Base-by-base conservation (phyloP, 2,888 invertebrate genomes). In the Acronicta psi region DNA sequence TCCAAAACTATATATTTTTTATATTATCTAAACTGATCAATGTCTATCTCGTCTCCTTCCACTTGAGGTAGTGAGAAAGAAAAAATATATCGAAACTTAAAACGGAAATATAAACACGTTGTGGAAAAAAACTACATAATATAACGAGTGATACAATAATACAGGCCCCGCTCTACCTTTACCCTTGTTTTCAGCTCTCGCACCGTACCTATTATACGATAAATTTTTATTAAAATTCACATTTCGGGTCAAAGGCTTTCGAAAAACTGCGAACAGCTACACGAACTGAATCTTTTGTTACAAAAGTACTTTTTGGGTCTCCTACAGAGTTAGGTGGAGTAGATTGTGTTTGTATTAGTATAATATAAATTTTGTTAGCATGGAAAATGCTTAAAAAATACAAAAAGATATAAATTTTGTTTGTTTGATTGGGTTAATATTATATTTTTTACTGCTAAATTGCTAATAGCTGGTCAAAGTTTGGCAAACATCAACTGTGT, bases 201-300 rank as follows among this genome's bases (percentile, higher is more conserved):
- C 46, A 49, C 59, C 54, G 45, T 79, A n/a, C n/a, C n/a, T n/a
- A 82, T 82, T 82, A 81, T 75, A 73, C 74, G 72, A 79, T 80
- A 74, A 71, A 69, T 76, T 77, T 69, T 75, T 80, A 82, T 80
- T 78, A 76, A 81, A 81, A 81, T 73, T 70, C 69, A 55, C 65
- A 76, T 77, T 76, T 58, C 54, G 70, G 79, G 77, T 77, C 78
- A 81, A 80, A 79, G 69, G 62, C 55, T 73, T 52, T 68, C 54
- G 51, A 52, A 50, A 62, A 58, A 69, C 59, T 59, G 71, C 59
- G 55, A 73, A 73, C 59, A 17, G 45, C 57, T 59, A 54, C 60
- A 62, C 42, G 42, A 73, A 71, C 44, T 59, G 73, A 70, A 60
- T 67, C 59, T 56, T 73, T 73, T 73, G 63, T 73, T 59, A 56